phyloP scores from a whole-genome alignment of 2,797 vertebrate genomes.

The Petrocephalus sullivani region DNA sequence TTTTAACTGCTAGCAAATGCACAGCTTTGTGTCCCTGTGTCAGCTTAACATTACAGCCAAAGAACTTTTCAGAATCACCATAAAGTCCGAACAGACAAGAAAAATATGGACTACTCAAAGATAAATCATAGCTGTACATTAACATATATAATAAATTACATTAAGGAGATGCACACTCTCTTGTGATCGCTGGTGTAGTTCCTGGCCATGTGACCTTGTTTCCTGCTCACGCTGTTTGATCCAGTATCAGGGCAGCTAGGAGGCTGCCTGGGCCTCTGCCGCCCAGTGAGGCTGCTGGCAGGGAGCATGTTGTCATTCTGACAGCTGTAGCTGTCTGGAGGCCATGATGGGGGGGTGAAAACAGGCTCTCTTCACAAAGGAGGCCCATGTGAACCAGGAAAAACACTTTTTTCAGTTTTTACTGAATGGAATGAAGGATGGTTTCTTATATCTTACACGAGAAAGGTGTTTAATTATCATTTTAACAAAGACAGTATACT shows the following conservation, averaged over 20 bases:
- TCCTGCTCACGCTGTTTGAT: background rate
- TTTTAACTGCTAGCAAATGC: background rate
- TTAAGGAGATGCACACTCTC: background rate
- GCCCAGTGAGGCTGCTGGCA: background rate
- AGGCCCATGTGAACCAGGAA: background rate
- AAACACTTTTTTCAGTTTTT: background rate
- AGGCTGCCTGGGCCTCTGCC: background rate
- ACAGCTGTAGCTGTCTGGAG: background rate
- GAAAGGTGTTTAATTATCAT: background rate
- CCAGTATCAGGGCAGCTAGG: background rate
- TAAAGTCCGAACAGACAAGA: background rate
- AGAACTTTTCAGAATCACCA: background rate
- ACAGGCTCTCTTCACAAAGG: background rate
- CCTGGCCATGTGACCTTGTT: background rate
- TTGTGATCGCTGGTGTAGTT: background rate
- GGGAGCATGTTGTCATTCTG: background rate
- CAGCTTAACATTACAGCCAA: background rate
- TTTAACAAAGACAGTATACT: background rate
- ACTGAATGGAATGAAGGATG: background rate
- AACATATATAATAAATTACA: background rate
- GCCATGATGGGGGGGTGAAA: background rate
- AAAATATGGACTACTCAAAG: background rate
- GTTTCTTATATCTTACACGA: background rate
- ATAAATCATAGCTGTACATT: background rate
- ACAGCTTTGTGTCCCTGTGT: background rate